phyloP scores from a whole-genome alignment of 2,113 vertebrate species.

The Scomber japonicus region DNA sequence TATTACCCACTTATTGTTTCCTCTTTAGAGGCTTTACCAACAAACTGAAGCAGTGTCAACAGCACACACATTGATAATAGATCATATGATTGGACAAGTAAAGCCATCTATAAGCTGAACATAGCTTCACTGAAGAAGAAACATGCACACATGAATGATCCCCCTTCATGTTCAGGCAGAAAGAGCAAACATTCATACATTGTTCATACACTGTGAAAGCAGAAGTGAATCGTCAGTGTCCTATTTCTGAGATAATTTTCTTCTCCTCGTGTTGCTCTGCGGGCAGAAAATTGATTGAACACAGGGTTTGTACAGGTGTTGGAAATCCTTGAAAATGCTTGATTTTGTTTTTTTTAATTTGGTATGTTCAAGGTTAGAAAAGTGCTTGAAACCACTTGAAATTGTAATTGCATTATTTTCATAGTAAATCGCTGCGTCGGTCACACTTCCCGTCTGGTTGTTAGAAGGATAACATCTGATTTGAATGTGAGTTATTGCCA shows the following conservation, averaged over 20 bases:
- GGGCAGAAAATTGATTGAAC: slow-evolving; percentile 26
- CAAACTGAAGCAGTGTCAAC: slow-evolving; percentile 20
- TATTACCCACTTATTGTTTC: slow-evolving; percentile 38
- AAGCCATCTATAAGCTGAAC: background rate
- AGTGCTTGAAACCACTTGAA: background rate
- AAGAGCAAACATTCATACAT: background rate
- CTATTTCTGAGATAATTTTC: no score
- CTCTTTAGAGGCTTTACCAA: background rate
- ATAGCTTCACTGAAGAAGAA: background rate
- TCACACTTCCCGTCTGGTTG: no score
- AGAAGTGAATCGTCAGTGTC: slow-evolving; percentile 7
- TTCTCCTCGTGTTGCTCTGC: background rate
- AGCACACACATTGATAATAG: background rate
- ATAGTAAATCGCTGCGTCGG: background rate
- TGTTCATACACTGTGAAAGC: background rate
- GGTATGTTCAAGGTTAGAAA: no score
- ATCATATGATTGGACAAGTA: background rate
- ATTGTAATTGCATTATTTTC: background rate
- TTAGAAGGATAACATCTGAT: no score
- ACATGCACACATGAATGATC: background rate
- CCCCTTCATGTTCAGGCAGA: background rate
- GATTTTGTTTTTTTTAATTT: no score
- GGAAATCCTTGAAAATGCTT: no score
- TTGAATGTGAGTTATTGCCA: no score
- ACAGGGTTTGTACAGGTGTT: no score